Conservation (phyloP, 2,797 vertebrate genomes). For the Garrulus glandarius region DNA sequence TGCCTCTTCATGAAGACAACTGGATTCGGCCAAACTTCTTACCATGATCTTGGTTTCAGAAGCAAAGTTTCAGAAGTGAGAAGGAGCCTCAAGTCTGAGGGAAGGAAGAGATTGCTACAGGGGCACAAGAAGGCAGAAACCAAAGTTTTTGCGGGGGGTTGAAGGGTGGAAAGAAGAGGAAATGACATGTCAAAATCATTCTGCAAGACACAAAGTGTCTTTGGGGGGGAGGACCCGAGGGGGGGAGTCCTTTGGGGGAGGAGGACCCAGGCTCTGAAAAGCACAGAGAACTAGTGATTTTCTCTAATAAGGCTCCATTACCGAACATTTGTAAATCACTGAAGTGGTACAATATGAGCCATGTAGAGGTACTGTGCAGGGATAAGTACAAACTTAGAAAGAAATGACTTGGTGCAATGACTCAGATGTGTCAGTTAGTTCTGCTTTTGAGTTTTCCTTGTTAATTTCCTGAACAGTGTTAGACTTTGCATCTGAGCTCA, state of each 20-base stretch:
- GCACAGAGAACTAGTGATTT: not conserved
- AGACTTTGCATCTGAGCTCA: not conserved
- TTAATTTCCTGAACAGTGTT: not conserved
- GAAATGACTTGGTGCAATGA: not conserved
- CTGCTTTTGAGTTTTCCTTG: not conserved
- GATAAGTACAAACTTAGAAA: not conserved
- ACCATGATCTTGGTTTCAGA: not conserved
- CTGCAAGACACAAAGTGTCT: not conserved
- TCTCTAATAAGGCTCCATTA: not conserved
- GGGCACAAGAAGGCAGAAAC: not conserved
- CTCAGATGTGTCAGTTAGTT: not conserved
- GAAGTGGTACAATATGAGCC: not conserved
- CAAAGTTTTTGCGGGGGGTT: fast-evolving
- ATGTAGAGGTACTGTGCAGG: not conserved
- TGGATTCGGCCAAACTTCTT: not conserved
- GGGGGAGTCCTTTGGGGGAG: not conserved
- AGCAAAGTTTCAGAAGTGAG: not conserved
- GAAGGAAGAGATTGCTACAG: not conserved
- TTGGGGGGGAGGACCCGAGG: not conserved
- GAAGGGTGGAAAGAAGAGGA: not conserved
- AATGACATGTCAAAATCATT: not conserved
- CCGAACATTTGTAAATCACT: not conserved
- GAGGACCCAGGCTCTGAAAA: not conserved
- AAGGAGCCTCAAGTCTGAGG: not conserved
- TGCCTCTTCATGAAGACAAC: not conserved